Conservation (phyloP, 2,113 vertebrate genomes). For the Gallinago jamesoni region DNA sequence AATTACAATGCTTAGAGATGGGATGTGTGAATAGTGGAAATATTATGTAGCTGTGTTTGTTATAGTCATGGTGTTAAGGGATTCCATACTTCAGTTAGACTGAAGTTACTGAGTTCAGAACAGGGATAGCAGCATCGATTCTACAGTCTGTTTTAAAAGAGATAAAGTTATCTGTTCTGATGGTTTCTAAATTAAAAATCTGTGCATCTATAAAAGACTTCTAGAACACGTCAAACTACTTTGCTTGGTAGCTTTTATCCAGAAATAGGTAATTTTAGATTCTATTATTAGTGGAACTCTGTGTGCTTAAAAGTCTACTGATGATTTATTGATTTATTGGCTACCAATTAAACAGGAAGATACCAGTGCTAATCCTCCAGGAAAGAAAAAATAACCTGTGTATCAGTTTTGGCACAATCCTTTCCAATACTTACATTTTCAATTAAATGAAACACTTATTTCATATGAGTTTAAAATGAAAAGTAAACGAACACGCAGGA, state of each 20-base stretch:
- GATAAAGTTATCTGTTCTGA: neutral
- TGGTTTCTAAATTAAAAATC: constrained; percentile 8
- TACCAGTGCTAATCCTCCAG: neutral
- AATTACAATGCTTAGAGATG: neutral
- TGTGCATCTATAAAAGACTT: neutral
- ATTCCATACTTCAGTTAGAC: neutral
- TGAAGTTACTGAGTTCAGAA: neutral
- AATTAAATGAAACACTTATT: neutral
- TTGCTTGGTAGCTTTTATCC: neutral
- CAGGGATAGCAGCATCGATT: neutral
- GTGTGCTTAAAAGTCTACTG: neutral
- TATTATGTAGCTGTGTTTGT: neutral
- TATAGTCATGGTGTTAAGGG: neutral
- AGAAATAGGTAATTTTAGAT: neutral
- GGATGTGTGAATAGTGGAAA: neutral
- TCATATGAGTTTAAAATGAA: neutral
- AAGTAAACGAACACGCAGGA: neutral
- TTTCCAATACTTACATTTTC: neutral
- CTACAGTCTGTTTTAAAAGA: neutral
- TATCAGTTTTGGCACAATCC: neutral
- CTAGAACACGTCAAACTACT: neutral
- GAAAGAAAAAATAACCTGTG: neutral
- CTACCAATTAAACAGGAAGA: neutral
- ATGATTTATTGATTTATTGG: neutral
- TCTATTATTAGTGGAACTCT: neutral